Base-by-base conservation (phyloP, 2,888 invertebrate species). In the Diplolepis rosae region DNA sequence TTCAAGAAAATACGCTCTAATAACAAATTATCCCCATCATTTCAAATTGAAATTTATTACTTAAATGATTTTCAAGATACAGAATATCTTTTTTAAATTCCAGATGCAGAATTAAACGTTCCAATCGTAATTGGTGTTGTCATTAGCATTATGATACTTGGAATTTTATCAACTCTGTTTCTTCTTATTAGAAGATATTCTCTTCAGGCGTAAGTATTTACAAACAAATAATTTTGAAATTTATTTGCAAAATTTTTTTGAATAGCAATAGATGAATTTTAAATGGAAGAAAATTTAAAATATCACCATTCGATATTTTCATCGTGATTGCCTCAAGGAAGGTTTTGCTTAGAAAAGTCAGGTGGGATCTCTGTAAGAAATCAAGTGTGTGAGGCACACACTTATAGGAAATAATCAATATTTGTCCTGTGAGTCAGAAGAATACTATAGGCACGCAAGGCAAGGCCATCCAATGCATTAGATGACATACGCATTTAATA, bases 61-160 rank as follows among this genome's bases (percentile, higher is more conserved):
- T n/a, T n/a, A n/a, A n/a, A n/a, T n/a, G n/a, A n/a, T n/a, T n/a
- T n/a, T n/a, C n/a, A n/a, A n/a, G n/a, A n/a, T n/a, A n/a, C n/a
- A n/a, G n/a, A n/a, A n/a, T 69, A 54, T 39, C 7, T 32, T 39
- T 54, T 56, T n/a, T 22, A n/a, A 9, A 15, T 77, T 77, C 6
- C 77, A 88, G 88, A 87, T 69, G 83, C 86, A 15, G 85, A 85
- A 68, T 71, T 87, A 56, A 83, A 87, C 69, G 74, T 87, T 13
- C 80, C 77, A 7, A 66, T 85, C 9, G 83, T 87, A 28, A 79
- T 84, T 32, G 87, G 86, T 22, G 78, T 84, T 39, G 81, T 88
- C 13, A 84, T 87, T 68, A 85, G 87, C 15, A 85, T 88, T 67
- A 79, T 88, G 15, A 80, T 84, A 18, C 70, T 87, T 22, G 87